Evolutionary conservation across 2,113 vertebrate genomes (phyloP).

Genomic region (Heptranchias perlo): DNA sequence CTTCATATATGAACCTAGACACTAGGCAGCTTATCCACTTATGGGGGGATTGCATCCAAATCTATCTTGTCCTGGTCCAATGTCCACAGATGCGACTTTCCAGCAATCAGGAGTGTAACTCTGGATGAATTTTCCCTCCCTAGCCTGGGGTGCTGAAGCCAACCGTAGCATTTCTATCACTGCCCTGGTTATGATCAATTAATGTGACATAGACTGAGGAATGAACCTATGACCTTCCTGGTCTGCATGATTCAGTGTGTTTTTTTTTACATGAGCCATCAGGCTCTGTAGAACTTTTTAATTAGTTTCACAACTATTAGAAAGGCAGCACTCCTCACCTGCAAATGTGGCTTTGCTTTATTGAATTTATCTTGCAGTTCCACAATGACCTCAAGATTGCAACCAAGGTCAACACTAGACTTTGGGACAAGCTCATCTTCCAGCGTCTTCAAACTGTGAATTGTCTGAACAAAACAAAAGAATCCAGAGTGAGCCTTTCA

Average conservation of each 20-base stretch:
- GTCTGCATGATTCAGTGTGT: background rate
- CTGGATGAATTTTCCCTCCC: background rate
- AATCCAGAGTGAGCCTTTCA: background rate
- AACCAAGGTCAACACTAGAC: slow-evolving; percentile 63
- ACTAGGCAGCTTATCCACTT: background rate
- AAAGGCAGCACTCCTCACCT: slow-evolving; percentile 54
- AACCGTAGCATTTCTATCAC: background rate
- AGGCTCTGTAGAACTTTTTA: background rate
- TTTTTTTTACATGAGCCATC: background rate
- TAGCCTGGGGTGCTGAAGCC: no score
- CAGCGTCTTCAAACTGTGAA: slow-evolving; percentile 55
- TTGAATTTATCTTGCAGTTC: slow-evolving; percentile 64
- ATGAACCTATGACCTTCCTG: background rate
- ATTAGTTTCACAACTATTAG: background rate
- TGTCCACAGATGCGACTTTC: background rate
- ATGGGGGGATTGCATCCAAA: background rate
- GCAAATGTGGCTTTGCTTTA: slow-evolving; percentile 67
- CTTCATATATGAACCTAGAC: background rate
- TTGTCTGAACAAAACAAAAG: slow-evolving; percentile 54
- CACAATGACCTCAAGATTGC: slow-evolving; percentile 52
- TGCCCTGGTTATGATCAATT: no score
- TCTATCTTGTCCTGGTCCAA: background rate
- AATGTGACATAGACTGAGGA: background rate
- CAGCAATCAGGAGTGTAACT: background rate
- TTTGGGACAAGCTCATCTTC: slow-evolving; percentile 58